These are phyloP conservation scores for Cerastis rubricosa DNA, from an alignment of 2,888 invertebrate species.

Conservation along the genomic window DNA sequence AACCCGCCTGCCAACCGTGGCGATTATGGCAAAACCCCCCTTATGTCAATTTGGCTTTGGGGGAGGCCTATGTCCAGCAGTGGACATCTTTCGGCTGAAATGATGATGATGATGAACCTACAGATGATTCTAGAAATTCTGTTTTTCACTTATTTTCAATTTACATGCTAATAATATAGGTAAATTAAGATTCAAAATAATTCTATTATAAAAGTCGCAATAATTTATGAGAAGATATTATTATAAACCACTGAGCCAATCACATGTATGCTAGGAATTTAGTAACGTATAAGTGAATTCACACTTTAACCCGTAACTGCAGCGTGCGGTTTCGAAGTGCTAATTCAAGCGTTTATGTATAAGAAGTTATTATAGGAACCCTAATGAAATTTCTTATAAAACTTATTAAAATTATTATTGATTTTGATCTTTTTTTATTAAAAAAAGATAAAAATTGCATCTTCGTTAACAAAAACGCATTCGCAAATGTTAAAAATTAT, in stretches of 20 bases:
- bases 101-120: no score
- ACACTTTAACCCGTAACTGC: constrained; percentile 37
- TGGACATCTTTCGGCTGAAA: no score
- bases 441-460: not conserved
- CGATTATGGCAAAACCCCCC: no score
- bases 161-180: not conserved
- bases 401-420: not conserved
- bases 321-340: constrained; percentile 26
- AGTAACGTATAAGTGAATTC: constrained; percentile 22
- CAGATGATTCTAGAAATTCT: not conserved
- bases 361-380: constrained; percentile 4
- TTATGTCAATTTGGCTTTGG: no score
- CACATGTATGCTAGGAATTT: constrained; percentile 15
- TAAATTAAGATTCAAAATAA: not conserved
- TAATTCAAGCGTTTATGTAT: not conserved
- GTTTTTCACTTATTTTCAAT: not conserved
- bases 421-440: not conserved
- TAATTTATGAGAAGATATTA: not conserved
- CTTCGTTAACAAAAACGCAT: not conserved
- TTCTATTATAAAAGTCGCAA: not conserved
- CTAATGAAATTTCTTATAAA: not conserved
- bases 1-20: no score
- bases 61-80: no score
- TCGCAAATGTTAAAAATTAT: not conserved
- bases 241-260: constrained; percentile 12